Evolutionary conservation across 2,888 invertebrate species (phyloP).

Genomic region (Chymomyza amoena): DNA sequence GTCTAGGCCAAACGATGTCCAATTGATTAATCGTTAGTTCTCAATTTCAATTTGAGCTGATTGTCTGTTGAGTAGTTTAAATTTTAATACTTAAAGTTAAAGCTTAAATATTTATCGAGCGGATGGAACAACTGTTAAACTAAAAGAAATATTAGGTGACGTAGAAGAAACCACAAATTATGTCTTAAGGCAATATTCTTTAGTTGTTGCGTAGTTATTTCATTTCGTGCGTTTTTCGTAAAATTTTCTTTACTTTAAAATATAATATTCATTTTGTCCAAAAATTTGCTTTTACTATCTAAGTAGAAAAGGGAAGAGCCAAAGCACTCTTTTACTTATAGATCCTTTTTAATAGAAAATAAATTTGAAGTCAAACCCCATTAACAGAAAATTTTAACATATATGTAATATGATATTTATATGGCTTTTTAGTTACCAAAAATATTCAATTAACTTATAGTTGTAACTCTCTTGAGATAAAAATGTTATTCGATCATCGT

Average conservation of each 20-base stretch:
- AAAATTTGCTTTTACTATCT: no score
- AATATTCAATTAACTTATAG: background rate
- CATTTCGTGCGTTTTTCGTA: no score
- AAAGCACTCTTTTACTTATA: no score
- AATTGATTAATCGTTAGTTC: conserved; percentile 30
- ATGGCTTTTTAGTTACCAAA: background rate
- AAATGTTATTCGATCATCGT: background rate
- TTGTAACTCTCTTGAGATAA: background rate
- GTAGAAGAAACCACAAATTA: no score
- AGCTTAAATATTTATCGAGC: background rate
- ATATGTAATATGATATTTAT: background rate
- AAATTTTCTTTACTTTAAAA: no score
- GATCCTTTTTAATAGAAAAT: no score
- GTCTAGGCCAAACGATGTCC: conserved; percentile 2
- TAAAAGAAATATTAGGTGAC: no score
- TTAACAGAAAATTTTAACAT: background rate
- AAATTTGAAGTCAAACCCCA: background rate
- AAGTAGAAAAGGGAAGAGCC: no score
- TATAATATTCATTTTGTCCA: no score
- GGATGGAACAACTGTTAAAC: no score
- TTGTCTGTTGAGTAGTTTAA: background rate
- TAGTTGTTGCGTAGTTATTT: no score
- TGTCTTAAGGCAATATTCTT: no score
- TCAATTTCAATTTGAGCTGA: background rate
- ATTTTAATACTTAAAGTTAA: background rate